phyloP scores from a whole-genome alignment of 2,888 invertebrate genomes.

The Petrophora chlorosata region DNA sequence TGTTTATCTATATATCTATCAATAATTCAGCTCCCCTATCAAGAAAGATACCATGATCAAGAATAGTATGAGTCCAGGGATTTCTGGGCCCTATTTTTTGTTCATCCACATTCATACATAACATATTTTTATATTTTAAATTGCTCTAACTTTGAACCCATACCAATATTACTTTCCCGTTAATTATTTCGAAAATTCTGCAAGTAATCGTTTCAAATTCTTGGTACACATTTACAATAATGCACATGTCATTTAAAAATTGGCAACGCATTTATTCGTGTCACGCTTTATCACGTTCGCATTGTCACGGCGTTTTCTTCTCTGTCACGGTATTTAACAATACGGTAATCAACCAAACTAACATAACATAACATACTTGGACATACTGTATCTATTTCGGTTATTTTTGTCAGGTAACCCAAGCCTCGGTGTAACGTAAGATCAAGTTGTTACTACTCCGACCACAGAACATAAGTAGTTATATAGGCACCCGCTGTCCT shows the following conservation, averaged over 20 bases:
- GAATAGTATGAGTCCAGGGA: too few relatives aligned
- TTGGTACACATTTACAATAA: background rate
- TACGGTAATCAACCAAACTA: background rate
- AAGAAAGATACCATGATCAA: too few relatives aligned
- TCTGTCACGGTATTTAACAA: constrained; percentile 17
- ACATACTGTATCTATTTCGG: background rate
- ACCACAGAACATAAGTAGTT: constrained; percentile 10
- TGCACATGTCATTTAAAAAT: constrained; percentile 3
- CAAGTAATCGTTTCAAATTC: background rate
- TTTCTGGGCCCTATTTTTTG: too few relatives aligned
- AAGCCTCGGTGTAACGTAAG: constrained; percentile 4
- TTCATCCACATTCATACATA: too few relatives aligned
- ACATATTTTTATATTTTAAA: too few relatives aligned
- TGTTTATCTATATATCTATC: too few relatives aligned
- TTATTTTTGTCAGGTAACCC: constrained; percentile 13
- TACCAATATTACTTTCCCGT: too few relatives aligned
- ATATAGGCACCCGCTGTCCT: background rate
- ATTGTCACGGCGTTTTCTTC: constrained; percentile 10
- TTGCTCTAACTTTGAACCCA: too few relatives aligned
- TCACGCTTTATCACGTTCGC: constrained; percentile 16
- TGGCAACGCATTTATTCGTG: constrained; percentile 11
- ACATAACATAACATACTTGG: background rate
- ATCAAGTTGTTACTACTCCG: constrained; percentile 5
- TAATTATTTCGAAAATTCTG: too few relatives aligned
- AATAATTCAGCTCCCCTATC: too few relatives aligned